Evolutionary conservation across 2,797 vertebrate species (phyloP), one percentile per base, ranked within the genome.

Genomic region (Acanthurus tractus): DNA sequence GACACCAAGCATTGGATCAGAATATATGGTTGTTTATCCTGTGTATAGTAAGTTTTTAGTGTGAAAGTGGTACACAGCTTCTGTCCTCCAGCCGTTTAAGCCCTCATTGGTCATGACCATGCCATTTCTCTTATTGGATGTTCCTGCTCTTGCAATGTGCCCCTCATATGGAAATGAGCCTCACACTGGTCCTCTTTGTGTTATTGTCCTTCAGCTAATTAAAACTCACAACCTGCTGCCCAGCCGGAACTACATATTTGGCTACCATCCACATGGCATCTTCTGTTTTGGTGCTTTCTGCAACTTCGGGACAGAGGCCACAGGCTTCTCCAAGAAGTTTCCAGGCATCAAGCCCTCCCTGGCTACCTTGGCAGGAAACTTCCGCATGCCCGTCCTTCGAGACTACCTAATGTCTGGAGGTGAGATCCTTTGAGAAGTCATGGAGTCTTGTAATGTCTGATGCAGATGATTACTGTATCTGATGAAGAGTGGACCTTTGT

Each of bases 371-470:
- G 97, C 97, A 0, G 98, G 98, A 25, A 99, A 99, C 90, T 99
- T 99, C 90, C 95, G 97, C 49, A 69, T 99, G 82, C 98, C 98
- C 0, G 89, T 99, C 61, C 88, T 99, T 18, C 94, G 98, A 73
- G 98, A 99, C 78, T 99, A 99, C 90, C 91, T 99, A 81, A 99
- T 99, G 98, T 97, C 96, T 76, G 98, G 98, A 83, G 98, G 98
- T 99, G 86, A 96, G 96, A 6, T 14, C 38, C 15, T 40, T 1
- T 18, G 10, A 63, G 57, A 22, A 67, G 38, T 12, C 8, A 6
- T 6, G 8, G 40, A 68, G 48, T 34, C 42, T 44, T 66, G n/a
- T 38, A 65, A 67, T 22, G 46, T 50, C 50, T 58, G 79, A 88
- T 86, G 81, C 71, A 23, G 44, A 3, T 64, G 74, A 67, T 69